Evolutionary conservation across 35 echinoderm and acorn worm species (phyloP).

Genomic region (Ophiothrix spiculata): DNA sequence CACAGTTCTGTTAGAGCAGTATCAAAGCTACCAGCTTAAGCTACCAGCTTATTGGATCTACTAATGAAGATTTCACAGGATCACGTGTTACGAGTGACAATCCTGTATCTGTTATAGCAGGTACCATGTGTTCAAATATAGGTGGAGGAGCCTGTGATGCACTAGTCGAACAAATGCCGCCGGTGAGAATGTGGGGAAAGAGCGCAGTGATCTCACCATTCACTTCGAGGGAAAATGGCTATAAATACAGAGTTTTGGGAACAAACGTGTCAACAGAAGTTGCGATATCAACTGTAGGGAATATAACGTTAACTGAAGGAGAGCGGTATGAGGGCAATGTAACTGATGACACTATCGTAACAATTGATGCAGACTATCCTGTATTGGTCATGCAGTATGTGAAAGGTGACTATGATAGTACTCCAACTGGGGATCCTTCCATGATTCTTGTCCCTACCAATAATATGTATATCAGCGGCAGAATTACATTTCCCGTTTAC

Average conservation of each 20-base stretch:
- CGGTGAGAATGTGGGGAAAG: neutral
- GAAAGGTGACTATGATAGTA: neutral
- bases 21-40: neutral
- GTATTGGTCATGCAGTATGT: neutral
- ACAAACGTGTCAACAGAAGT: neutral
- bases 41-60: too few species aligned
- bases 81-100: neutral
- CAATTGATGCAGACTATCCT: neutral
- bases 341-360: neutral
- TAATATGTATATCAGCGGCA: neutral
- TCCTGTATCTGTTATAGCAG: neutral
- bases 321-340: neutral
- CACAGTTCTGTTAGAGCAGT: neutral
- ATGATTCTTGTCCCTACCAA: neutral
- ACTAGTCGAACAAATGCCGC: neutral
- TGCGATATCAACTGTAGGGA: neutral
- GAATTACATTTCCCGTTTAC: neutral
- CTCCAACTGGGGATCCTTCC: neutral
- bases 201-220: neutral
- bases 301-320: neutral
- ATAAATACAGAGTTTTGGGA: neutral
- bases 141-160: neutral
- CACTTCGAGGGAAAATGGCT: neutral
- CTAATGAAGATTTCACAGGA: neutral
- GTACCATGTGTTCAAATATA: neutral